phyloP scores from a whole-genome alignment of 2,888 invertebrate genomes.

The Tipula helvola region DNA sequence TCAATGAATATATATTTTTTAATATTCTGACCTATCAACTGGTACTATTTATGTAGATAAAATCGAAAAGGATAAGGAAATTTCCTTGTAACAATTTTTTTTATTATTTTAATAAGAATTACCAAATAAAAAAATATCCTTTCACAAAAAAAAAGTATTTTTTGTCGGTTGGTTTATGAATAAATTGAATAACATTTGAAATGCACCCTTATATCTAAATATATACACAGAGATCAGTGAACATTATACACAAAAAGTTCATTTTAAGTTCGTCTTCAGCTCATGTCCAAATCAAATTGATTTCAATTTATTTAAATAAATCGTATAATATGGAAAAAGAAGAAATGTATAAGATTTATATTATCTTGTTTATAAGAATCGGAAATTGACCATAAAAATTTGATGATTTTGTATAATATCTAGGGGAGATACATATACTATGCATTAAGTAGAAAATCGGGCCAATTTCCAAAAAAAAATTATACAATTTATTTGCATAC shows the following conservation, averaged over 20 bases:
- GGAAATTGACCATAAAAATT: conserved; percentile 4
- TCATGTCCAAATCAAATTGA: conserved; percentile 1
- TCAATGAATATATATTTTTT: not conserved
- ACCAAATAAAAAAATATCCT: not conserved
- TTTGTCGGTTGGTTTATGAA: not conserved
- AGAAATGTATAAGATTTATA: not conserved
- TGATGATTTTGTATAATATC: not conserved
- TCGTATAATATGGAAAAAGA: not conserved
- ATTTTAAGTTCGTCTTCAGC: not conserved
- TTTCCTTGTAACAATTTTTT: not conserved
- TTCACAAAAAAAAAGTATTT: not conserved
- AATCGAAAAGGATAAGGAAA: not conserved
- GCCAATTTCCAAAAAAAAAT: not conserved
- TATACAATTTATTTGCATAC: not conserved
- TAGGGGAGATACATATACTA: not conserved
- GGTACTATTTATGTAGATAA: not conserved
- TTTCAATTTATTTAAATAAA: not conserved
- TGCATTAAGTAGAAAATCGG: not conserved
- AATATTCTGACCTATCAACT: not conserved
- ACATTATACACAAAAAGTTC: not conserved
- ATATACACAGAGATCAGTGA: not conserved
- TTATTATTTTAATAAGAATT: not conserved
- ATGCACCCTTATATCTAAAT: not conserved
- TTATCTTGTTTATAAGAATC: not conserved
- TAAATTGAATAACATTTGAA: not conserved